These are phyloP conservation scores for Caenorhabditis uteleia DNA, from an alignment of 2,888 invertebrate genomes.

Conservation along the genomic window DNA sequence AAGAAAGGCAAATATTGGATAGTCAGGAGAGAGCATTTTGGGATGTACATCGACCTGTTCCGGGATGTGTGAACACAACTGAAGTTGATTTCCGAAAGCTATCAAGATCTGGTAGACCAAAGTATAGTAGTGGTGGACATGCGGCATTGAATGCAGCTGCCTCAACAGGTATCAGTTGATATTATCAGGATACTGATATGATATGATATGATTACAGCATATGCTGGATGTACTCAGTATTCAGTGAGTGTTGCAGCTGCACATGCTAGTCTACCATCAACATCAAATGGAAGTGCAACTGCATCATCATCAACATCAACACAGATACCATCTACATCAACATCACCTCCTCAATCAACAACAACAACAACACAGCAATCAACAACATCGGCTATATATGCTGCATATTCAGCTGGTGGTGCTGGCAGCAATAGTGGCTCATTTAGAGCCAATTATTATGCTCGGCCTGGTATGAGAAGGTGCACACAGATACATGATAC, in stretches of 20 bases:
- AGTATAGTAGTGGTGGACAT: conserved; percentile 62
- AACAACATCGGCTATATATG: conserved; percentile 1
- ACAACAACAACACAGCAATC: background rate
- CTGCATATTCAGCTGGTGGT: conserved; percentile 6
- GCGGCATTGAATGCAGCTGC: conserved; percentile 53
- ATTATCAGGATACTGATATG: background rate
- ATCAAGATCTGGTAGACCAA: conserved; percentile 73
- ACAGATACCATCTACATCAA: conserved; percentile 9
- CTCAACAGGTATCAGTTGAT: conserved; percentile 18
- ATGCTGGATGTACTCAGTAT: conserved; percentile 40
- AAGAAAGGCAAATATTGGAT: conserved; percentile 95
- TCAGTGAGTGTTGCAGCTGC: conserved; percentile 55
- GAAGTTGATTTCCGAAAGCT: conserved; percentile 97
- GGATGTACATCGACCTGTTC: conserved; percentile 99
- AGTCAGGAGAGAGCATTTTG: conserved; percentile 99
- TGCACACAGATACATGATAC: conserved; percentile 70
- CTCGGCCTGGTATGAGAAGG: conserved; percentile 64
- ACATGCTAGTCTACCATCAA: conserved; percentile 52
- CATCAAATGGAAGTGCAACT: conserved; percentile 49
- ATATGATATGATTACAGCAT: background rate
- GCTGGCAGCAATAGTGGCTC: conserved; percentile 43
- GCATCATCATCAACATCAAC: conserved; percentile 21
- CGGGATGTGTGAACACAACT: conserved; percentile 97
- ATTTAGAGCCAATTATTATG: conserved; percentile 54
- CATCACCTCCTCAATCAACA: background rate